Evolutionary conservation across 2,113 vertebrate genomes (phyloP), one percentile per base, ranked within the genome.

Genomic region (Tupaia tana): DNA sequence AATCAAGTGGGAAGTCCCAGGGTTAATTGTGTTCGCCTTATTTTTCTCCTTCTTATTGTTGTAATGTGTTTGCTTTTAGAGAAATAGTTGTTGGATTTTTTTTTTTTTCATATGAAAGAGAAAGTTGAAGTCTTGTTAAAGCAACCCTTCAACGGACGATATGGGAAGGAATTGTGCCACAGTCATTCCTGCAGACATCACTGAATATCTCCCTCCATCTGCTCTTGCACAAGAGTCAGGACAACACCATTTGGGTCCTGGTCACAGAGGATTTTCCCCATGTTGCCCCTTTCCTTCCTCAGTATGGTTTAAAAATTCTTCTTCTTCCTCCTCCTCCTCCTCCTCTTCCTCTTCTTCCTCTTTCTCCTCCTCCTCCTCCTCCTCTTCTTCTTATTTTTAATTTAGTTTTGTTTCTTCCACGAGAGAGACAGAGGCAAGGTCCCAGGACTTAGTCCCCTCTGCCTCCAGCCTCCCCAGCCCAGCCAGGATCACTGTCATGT

Each of bases 1-100:
- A 85, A 63, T 84, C 56, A 11, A 52, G 83, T 84, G 84, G 80
- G 18, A 86, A 58, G 93, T 92, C 71, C 58, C 7, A 29, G 93
- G 63, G 86, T 95, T 94, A 73, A 25, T 56, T 70, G 25, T 29
- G 7, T 80, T 82, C 29, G 14, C 89, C 59, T 9, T 16, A 43
- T 96, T 83, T 92, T 61, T 70, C 29, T 73, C 52, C 70, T 25
- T 71, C 24, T 89, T 79, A 13, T 25, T 70, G 24, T 58, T 78
- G 6, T 61, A 31, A 80, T 66, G 64, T 83, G 16, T 95, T 94
- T 95, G 54, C 69, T 89, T 89, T 90, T 81, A 83, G 71, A 63
- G 71, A 91, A 93, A 54, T 67, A 9, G 29, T 83, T 43, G 43
- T 43, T 43, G 43, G 43, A 43, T 43, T 43, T 43, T 43, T 43